Percentiles rank a stretch among this genome's conserved stretches.
Conservation (phyloP, 2,888 invertebrate species). For the Furcula furcula region DNA sequence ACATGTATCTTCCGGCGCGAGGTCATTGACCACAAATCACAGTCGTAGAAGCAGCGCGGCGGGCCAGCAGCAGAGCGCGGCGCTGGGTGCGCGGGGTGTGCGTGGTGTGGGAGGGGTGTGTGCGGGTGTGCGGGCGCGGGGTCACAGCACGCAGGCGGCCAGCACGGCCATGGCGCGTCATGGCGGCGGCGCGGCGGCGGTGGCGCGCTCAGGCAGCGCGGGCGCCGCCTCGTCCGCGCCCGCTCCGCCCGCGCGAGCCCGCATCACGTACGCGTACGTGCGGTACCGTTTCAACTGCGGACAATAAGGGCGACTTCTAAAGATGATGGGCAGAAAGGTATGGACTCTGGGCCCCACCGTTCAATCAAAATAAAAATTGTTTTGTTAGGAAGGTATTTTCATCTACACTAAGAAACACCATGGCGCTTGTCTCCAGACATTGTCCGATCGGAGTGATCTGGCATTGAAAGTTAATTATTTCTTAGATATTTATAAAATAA, state of each 20-base stretch:
- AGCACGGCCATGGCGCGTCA: constrained; percentile 92
- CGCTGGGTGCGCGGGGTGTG: constrained; percentile 12
- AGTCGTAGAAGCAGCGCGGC: constrained; percentile 7
- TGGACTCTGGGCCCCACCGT: too few species aligned
- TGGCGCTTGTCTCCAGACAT: too few species aligned
- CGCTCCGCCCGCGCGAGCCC: constrained; percentile 82
- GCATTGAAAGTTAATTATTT: too few species aligned
- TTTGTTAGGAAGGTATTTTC: too few species aligned
- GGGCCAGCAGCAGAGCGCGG: constrained; percentile 13
- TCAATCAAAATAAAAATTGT: too few species aligned
- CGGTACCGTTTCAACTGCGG: constrained; percentile 90
- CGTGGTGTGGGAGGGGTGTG: constrained; percentile 6
- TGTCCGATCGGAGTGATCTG: too few species aligned
- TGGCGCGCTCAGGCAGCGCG: constrained; percentile 81
- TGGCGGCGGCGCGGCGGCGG: constrained; percentile 36
- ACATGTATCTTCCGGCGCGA: too few species aligned
- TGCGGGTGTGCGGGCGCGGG: constrained; percentile 18
- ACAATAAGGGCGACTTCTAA: too few species aligned
- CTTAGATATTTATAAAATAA: too few species aligned
- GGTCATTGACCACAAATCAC: too few species aligned
- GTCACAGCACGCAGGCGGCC: constrained; percentile 90
- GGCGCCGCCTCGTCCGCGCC: constrained; percentile 76
- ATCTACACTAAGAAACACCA: too few species aligned
- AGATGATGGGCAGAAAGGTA: too few species aligned
- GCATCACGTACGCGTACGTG: constrained; percentile 89